Conservation (phyloP, 35 echinoderm and acorn worm species). For the Lytechinus variegatus region DNA sequence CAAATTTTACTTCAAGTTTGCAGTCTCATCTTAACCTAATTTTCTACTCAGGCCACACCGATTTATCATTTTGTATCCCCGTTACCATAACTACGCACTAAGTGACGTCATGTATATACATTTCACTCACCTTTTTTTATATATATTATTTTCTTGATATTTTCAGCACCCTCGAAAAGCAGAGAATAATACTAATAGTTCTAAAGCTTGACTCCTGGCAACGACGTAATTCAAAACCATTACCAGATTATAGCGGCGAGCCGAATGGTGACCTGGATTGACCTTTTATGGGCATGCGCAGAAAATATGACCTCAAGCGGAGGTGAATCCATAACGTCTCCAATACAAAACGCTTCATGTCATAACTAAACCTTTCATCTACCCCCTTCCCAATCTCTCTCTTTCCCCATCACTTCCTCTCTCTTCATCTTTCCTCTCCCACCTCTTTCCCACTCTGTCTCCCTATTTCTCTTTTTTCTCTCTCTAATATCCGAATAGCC, state of each 20-base stretch:
- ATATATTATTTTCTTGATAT: no score
- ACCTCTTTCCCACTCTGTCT: not conserved
- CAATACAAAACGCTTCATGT: not conserved
- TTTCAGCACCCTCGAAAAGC: not conserved
- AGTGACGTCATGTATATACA: no score
- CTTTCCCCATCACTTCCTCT: not conserved
- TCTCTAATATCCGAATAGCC: not conserved
- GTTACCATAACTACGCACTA: no score
- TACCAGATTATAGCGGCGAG: constrained; percentile 1
- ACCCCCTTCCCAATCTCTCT: not conserved
- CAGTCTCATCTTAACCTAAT: no score
- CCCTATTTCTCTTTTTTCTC: not conserved
- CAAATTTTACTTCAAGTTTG: no score
- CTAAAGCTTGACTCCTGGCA: not conserved
- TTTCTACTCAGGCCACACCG: no score
- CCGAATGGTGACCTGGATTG: not conserved
- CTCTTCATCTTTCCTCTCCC: not conserved
- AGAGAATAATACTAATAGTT: not conserved
- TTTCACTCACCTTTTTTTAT: no score
- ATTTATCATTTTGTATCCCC: no score
- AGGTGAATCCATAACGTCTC: not conserved
- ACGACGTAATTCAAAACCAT: not conserved
- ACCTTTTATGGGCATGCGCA: constrained; percentile 1
- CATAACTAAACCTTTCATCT: not conserved
- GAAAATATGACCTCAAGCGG: not conserved